Conservation (phyloP, 2,113 vertebrate species). For the Oncorhynchus nerka region DNA sequence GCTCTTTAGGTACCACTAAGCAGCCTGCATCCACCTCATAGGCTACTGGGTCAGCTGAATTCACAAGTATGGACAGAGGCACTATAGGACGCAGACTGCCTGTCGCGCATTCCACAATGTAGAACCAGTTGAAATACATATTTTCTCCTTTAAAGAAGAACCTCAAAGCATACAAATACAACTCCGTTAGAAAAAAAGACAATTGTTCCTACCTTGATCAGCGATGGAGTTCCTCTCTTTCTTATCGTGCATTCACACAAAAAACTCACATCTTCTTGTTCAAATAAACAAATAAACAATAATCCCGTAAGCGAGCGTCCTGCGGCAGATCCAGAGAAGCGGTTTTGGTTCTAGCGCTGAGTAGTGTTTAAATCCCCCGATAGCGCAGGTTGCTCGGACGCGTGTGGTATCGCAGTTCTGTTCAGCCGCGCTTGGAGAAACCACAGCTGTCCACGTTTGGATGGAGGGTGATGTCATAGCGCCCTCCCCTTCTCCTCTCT, state of each 20-base stretch:
- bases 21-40: not conserved
- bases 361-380: constrained; percentile 55
- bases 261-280: constrained; percentile 71
- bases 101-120: not conserved
- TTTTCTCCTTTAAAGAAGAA: not conserved
- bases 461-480: constrained; percentile 76
- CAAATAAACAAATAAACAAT: constrained; percentile 56
- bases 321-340: constrained; percentile 61
- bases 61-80: not conserved
- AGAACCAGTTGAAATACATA: constrained; percentile 2
- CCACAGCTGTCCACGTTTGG: constrained; percentile 62
- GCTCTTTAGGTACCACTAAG: constrained; percentile 20
- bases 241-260: constrained; percentile 41
- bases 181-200: constrained; percentile 22
- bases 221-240: constrained; percentile 56
- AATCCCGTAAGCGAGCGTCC: constrained; percentile 64
- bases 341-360: constrained; percentile 16
- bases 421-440: constrained; percentile 69
- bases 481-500: constrained; percentile 23
- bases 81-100: not conserved
- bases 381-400: constrained; percentile 65
- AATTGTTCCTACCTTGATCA: constrained; percentile 59
- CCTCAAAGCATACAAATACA: not conserved
- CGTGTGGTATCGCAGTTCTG: constrained; percentile 66
- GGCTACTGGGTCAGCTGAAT: too few relatives aligned